phyloP scores from a whole-genome alignment of 2,113 vertebrate genomes.

The Butorides virescens region DNA sequence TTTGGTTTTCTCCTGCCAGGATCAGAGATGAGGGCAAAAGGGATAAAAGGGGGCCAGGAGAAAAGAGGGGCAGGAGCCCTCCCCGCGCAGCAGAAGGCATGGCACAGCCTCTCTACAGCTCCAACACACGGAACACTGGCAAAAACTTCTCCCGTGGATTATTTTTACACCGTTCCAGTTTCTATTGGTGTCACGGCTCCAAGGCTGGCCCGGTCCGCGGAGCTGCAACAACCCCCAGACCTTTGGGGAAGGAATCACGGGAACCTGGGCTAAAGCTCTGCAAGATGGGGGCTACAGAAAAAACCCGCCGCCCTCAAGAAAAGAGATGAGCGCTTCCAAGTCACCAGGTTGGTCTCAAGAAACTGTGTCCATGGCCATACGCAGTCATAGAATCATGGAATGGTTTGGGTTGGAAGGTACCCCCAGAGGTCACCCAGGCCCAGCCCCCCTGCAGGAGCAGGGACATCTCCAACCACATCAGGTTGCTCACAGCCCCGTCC shows the following conservation, averaged over 20 bases:
- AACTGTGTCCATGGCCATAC: accelerated
- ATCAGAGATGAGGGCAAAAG: neutral
- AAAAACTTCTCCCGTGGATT: neutral
- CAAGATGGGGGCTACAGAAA: neutral
- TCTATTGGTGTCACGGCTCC: neutral
- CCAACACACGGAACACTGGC: neutral
- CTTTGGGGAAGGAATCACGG: neutral
- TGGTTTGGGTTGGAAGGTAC: no score
- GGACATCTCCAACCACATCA: no score
- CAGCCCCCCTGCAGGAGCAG: no score
- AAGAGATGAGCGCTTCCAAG: neutral
- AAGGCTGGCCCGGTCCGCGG: no score
- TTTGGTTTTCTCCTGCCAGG: neutral
- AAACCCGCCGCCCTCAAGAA: neutral
- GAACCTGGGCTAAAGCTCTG: no score
- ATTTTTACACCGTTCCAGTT: neutral
- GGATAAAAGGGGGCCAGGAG: neutral
- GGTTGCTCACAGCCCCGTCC: no score
- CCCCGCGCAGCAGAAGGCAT: no score
- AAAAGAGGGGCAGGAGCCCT: neutral
- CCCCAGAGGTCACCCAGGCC: no score
- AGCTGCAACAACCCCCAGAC: neutral
- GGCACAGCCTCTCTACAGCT: accelerated
- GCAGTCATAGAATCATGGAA: no score
- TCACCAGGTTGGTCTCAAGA: accelerated